A percentile compares a stretch with the other conserved stretches of the same genome.
These are phyloP conservation scores for Ophion costatus DNA, from an alignment of 2,888 invertebrate species.

Conservation along the genomic window DNA sequence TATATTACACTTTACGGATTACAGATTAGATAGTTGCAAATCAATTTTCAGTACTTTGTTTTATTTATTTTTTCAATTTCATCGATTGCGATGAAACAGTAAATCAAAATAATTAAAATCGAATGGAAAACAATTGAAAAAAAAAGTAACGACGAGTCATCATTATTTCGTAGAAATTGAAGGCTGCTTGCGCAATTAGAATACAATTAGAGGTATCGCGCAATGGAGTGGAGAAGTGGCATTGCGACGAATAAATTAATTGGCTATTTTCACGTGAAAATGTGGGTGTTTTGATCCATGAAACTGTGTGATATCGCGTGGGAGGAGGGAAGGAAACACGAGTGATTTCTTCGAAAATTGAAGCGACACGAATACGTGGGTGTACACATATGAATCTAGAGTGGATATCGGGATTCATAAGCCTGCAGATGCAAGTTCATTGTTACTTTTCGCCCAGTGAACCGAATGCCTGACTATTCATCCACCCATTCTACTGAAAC, in stretches of 20 bases:
- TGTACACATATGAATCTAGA: background rate
- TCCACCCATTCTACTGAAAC: slow-evolving; percentile 20
- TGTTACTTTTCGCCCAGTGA: background rate
- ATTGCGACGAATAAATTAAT: background rate
- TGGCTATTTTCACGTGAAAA: background rate
- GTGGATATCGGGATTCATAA: background rate
- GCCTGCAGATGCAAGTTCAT: background rate
- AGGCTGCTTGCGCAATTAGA: background rate
- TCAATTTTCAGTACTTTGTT: background rate
- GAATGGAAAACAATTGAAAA: background rate
- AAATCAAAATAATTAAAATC: background rate
- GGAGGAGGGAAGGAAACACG: background rate
- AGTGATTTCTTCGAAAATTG: slow-evolving; percentile 8
- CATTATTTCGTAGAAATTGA: background rate
- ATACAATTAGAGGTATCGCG: background rate
- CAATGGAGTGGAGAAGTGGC: background rate
- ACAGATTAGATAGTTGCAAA: background rate
- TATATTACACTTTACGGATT: too few species aligned
- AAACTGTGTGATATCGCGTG: background rate
- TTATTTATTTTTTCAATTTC: background rate
- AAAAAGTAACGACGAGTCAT: background rate
- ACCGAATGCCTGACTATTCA: slow-evolving; percentile 20
- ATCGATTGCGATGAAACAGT: background rate
- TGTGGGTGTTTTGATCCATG: background rate
- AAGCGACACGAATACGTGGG: background rate